Conservation (phyloP, 92 coral and sea anemone species). For the Isaurus tuberculatus region DNA sequence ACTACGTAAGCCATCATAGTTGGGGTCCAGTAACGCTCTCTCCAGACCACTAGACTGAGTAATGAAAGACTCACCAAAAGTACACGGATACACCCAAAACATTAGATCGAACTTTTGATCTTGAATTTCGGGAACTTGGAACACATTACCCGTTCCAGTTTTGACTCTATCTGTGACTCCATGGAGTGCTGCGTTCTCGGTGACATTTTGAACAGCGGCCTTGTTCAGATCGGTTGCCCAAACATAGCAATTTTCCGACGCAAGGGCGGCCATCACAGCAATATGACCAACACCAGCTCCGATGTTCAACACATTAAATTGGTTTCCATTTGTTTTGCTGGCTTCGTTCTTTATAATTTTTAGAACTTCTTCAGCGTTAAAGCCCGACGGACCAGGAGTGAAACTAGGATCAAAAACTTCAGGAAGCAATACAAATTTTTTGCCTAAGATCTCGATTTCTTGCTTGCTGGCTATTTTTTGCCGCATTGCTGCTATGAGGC, state of each 20-base stretch:
- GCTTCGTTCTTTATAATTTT: constrained; percentile 47
- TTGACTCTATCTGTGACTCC: constrained; percentile 62
- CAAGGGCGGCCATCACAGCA: constrained; percentile 55
- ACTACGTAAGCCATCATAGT: constrained; percentile 58
- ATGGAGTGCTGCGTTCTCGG: constrained; percentile 60
- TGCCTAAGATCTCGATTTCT: constrained; percentile 52
- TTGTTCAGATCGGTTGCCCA: constrained; percentile 70
- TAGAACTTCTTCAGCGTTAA: constrained; percentile 38
- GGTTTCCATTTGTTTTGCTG: constrained; percentile 27
- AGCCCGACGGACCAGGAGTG: constrained; percentile 46
- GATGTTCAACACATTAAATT: constrained; percentile 55
- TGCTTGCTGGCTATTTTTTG: constrained; percentile 53
- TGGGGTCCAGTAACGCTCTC: constrained; percentile 64
- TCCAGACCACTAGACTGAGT: constrained; percentile 48
- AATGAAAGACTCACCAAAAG: constrained; percentile 32
- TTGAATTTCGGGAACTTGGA: constrained; percentile 51
- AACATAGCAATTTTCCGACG: constrained; percentile 48
- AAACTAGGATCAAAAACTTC: constrained; percentile 65
- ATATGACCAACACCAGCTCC: constrained; percentile 68
- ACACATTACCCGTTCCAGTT: constrained; percentile 55
- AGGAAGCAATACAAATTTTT: constrained; percentile 60
- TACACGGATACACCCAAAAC: constrained; percentile 66
- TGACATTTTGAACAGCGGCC: constrained; percentile 59
- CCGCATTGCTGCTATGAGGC: constrained; percentile 56
- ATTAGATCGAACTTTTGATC: constrained; percentile 61